phyloP scores from a whole-genome alignment of 1,140 invertebrate genomes.

The Microvelia longipes region DNA sequence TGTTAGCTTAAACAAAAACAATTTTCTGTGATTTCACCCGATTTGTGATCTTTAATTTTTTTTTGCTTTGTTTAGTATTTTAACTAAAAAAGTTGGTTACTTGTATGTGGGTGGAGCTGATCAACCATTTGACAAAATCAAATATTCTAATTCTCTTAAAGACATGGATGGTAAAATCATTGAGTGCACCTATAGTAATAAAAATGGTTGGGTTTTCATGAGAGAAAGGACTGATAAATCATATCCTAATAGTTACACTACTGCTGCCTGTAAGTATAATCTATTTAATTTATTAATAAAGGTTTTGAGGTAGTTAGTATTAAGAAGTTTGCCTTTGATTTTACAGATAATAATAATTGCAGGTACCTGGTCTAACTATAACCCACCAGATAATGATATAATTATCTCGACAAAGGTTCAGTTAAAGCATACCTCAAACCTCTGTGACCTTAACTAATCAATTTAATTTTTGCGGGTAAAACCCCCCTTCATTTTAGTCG shows the following conservation, averaged over 20 bases:
- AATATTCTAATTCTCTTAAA: slow-evolving; percentile 56
- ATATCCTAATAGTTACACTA: slow-evolving; percentile 76
- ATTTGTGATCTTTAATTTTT: too few relatives aligned
- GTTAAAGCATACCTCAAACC: too few relatives aligned
- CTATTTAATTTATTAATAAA: not conserved
- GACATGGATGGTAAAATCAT: slow-evolving; percentile 85
- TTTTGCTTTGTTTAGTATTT: slow-evolving; percentile 50
- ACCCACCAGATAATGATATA: too few relatives aligned
- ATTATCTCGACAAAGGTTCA: too few relatives aligned
- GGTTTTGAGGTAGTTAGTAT: not conserved
- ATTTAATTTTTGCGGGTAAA: too few relatives aligned
- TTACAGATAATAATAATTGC: too few relatives aligned
- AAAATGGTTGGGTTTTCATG: slow-evolving; percentile 76
- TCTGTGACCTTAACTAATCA: too few relatives aligned
- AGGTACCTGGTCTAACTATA: too few relatives aligned
- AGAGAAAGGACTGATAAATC: slow-evolving; percentile 92
- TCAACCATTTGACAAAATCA: slow-evolving; percentile 53
- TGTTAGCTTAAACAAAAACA: too few relatives aligned
- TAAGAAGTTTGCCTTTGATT: too few relatives aligned
- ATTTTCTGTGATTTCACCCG: too few relatives aligned
- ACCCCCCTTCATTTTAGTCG: too few relatives aligned
- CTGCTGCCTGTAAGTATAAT: slow-evolving; percentile 49
- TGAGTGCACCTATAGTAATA: slow-evolving; percentile 68
- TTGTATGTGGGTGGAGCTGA: slow-evolving; percentile 61
- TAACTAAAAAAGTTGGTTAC: slow-evolving; percentile 54